Percentiles rank a stretch among this genome's conserved stretches.
phyloP scores from a whole-genome alignment of 2,113 vertebrate genomes.

The Antechinus stuartii region DNA sequence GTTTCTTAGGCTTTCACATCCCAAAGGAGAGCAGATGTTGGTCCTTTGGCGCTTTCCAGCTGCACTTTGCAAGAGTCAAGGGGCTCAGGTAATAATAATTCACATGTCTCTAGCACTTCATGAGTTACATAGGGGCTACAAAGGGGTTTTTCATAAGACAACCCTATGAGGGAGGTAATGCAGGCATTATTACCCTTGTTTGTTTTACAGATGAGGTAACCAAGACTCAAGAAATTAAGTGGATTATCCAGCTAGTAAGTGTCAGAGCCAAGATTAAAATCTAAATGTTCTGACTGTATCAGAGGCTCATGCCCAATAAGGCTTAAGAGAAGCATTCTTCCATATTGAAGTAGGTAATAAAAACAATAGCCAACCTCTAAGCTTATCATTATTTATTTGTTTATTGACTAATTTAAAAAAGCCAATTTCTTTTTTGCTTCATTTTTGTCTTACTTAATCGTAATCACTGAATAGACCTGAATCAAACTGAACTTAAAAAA shows the following conservation, averaged over 20 bases:
- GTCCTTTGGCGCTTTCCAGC: neutral
- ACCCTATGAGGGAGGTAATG: neutral
- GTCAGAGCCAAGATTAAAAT: neutral
- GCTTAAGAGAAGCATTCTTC: neutral
- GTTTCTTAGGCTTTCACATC: constrained; percentile 32
- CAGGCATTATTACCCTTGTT: neutral
- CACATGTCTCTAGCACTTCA: neutral
- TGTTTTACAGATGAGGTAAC: neutral
- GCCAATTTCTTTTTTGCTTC: too few species aligned
- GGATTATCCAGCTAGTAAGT: neutral
- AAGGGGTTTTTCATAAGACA: neutral
- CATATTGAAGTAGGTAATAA: neutral
- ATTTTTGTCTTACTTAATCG: too few species aligned
- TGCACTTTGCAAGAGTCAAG: constrained; percentile 18
- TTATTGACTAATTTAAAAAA: too few species aligned
- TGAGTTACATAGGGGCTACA: neutral
- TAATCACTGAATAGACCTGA: too few species aligned
- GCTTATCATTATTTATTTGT: neutral
- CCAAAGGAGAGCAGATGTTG: neutral
- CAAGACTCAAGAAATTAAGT: neutral
- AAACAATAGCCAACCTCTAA: neutral
- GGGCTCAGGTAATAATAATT: constrained; percentile 6
- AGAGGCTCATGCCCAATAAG: neutral
- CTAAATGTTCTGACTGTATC: neutral
- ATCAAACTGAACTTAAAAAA: too few species aligned